Evolutionary conservation across 1,140 invertebrate genomes (phyloP).

Genomic region (Cyrtorhinus lividipennis): DNA sequence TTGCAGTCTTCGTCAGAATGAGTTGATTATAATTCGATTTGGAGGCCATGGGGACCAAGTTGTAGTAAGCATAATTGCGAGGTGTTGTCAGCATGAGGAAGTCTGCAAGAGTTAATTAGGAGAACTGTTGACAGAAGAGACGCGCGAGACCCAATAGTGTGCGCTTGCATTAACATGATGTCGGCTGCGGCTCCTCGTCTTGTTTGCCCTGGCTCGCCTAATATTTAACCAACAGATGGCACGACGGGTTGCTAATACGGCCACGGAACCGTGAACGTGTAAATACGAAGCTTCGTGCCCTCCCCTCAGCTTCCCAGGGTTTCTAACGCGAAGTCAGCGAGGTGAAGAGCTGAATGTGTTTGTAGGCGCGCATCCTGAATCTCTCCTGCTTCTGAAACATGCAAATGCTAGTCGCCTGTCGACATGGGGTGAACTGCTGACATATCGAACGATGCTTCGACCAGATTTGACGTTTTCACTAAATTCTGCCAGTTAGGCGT

Average conservation of each 20-base stretch:
- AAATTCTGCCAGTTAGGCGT: no score
- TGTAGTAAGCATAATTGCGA: constrained; percentile 13
- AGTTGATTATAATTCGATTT: constrained; percentile 16
- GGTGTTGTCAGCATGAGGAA: constrained; percentile 9
- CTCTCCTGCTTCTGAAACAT: background rate
- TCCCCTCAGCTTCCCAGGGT: background rate
- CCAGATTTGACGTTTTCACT: no score
- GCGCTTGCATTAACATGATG: constrained; percentile 11
- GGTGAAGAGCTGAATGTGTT: constrained; percentile 1
- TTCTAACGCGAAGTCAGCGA: background rate
- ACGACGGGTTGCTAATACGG: constrained; percentile 11
- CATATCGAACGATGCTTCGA: no score
- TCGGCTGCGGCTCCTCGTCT: constrained; percentile 7
- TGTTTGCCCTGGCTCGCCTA: constrained; percentile 15
- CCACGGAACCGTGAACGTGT: constrained; percentile 16
- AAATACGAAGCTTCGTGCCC: constrained; percentile 8
- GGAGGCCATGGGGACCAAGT: background rate
- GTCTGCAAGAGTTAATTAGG: constrained; percentile 10
- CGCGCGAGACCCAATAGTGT: constrained; percentile 7
- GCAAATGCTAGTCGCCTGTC: constrained; percentile 1
- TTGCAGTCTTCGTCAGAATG: background rate
- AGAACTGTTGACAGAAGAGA: constrained; percentile 10
- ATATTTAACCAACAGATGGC: constrained; percentile 22
- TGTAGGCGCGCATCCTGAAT: background rate
- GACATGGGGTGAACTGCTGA: no score